These are phyloP conservation scores for Microcebus tavaratra DNA, from an alignment of 2,113 vertebrate genomes.

Conservation along the genomic window DNA sequence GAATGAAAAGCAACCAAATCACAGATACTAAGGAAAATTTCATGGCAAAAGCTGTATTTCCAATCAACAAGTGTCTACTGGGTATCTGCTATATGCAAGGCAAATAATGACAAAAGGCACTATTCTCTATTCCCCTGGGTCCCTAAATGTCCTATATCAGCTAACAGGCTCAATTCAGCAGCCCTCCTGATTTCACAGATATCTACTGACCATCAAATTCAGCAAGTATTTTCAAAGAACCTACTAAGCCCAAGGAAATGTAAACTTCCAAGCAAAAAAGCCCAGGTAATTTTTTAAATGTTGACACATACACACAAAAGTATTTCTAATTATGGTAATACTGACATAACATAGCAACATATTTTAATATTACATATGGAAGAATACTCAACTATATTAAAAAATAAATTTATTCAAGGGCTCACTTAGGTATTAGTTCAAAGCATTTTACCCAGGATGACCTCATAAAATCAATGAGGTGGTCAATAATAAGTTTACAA, in stretches of 20 bases:
- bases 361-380: constrained; percentile 3
- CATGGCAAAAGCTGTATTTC: background rate
- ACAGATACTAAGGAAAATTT: background rate
- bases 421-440: background rate
- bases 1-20: background rate
- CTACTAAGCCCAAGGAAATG: background rate
- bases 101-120: background rate
- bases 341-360: background rate
- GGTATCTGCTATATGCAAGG: background rate
- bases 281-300: constrained; percentile 1
- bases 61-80: background rate
- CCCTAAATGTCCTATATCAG: background rate
- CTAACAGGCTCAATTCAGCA: background rate
- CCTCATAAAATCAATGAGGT: background rate
- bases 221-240: constrained; percentile 38
- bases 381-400: constrained; percentile 20
- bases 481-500: background rate
- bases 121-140: background rate
- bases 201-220: background rate
- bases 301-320: background rate
- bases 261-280: constrained; percentile 20
- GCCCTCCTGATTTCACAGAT: background rate
- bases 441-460: background rate
- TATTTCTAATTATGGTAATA: background rate
- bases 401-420: background rate